A percentile compares a stretch with the other conserved stretches of the same genome.
Conservation (phyloP, 1,140 invertebrate species). For the Panulirus ornatus region DNA sequence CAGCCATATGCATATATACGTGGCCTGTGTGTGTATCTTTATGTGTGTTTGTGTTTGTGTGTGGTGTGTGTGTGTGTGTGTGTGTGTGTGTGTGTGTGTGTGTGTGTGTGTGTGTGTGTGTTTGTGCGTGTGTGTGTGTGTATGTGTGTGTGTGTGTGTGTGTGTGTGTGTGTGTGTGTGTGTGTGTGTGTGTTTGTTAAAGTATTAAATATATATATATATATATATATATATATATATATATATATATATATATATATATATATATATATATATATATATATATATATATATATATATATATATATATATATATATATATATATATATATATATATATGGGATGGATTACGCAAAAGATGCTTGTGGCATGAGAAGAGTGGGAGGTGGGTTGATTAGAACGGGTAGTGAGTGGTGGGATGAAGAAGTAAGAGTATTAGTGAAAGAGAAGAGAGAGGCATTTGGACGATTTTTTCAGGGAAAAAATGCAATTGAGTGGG, state of each 20-base stretch:
- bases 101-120: neutral
- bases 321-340: slow-evolving; percentile 32
- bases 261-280: slow-evolving; percentile 48
- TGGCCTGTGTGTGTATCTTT: slow-evolving; percentile 12
- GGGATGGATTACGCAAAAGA: neutral
- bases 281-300: slow-evolving; percentile 42
- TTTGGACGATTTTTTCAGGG: no score
- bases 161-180: neutral
- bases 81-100: slow-evolving; percentile 23
- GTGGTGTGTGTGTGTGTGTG: neutral
- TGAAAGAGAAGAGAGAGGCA: no score
- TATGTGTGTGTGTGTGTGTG: neutral
- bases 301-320: slow-evolving; percentile 38
- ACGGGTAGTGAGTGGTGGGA: no score
- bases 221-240: slow-evolving; percentile 24
- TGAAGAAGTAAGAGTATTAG: no score
- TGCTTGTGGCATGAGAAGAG: no score
- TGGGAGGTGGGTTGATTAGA: no score
- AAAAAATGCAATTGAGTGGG: no score
- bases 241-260: slow-evolving; percentile 38
- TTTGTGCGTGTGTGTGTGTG: neutral
- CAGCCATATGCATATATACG: neutral
- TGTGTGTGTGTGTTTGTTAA: no score
- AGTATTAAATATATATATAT: neutral
- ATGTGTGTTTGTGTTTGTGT: slow-evolving; percentile 28